Evolutionary conservation across 2,797 vertebrate genomes (phyloP).

Genomic region (Sternarchorhynchus goeldii): DNA sequence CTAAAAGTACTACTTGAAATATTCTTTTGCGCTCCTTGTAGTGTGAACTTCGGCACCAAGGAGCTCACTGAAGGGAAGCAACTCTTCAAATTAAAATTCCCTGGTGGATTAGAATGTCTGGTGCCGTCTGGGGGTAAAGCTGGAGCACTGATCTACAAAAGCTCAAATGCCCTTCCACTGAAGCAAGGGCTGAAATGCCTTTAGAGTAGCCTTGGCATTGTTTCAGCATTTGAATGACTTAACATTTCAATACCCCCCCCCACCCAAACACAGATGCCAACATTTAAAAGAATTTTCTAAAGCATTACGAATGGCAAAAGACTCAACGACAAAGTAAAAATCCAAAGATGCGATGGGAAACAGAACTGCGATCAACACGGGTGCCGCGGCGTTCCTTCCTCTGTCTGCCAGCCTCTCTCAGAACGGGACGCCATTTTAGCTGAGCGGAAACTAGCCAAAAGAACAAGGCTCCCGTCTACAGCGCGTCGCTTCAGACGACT

Average conservation of each 20-base stretch:
- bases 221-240: slow-evolving; percentile 20
- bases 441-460: slow-evolving; percentile 77
- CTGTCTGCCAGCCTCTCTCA: slow-evolving; percentile 59
- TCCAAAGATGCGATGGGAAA: neutral
- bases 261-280: neutral
- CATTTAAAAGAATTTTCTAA: neutral
- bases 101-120: neutral
- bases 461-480: slow-evolving; percentile 67
- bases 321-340: neutral
- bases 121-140: slow-evolving; percentile 21
- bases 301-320: neutral
- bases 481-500: slow-evolving; percentile 43
- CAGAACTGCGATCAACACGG: neutral
- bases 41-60: slow-evolving; percentile 19
- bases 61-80: neutral
- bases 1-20: too few species aligned
- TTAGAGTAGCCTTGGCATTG: neutral
- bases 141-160: neutral
- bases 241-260: neutral
- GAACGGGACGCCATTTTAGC: slow-evolving; percentile 80
- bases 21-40: neutral
- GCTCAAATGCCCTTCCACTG: slow-evolving; percentile 25
- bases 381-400: neutral
- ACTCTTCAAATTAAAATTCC: neutral
- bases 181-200: slow-evolving; percentile 32